Evolutionary conservation across 1,140 invertebrate genomes (phyloP).

Genomic region (Vanessa atalanta): DNA sequence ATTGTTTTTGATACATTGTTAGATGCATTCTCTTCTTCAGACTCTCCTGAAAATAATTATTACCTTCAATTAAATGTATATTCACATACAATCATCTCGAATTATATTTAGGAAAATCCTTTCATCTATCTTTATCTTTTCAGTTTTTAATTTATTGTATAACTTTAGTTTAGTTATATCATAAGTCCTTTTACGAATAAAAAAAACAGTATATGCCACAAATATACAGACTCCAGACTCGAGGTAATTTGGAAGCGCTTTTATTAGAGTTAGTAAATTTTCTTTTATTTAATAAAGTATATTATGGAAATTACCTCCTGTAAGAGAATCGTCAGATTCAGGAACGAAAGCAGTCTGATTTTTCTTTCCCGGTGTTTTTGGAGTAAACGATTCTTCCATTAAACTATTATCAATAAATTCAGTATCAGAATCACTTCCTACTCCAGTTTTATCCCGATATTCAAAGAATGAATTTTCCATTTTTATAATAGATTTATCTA

Average conservation of each 20-base stretch:
- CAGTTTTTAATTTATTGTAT: too few species aligned
- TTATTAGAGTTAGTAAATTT: too few species aligned
- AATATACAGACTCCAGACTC: too few species aligned
- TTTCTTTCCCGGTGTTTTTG: conserved; percentile 55
- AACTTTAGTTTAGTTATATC: too few species aligned
- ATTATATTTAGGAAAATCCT: too few species aligned
- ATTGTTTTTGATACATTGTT: conserved; percentile 31
- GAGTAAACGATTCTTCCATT: conserved; percentile 50
- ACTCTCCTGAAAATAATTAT: conserved; percentile 33
- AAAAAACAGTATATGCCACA: too few species aligned
- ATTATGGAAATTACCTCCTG: conserved; percentile 47
- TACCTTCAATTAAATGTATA: background rate
- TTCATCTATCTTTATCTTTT: too few species aligned
- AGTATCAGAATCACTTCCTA: conserved; percentile 54
- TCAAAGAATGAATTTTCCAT: conserved; percentile 75
- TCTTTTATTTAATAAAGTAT: background rate
- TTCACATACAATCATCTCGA: background rate
- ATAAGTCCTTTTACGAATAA: too few species aligned
- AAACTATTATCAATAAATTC: conserved; percentile 70
- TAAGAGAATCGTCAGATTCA: conserved; percentile 64
- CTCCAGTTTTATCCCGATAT: conserved; percentile 57
- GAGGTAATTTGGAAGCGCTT: too few species aligned
- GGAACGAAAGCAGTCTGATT: conserved; percentile 64
- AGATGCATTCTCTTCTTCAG: conserved; percentile 30
- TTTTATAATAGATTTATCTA: conserved; percentile 23